Evolutionary conservation across 2,888 invertebrate genomes (phyloP).

Genomic region (Aphodius sticticus): DNA sequence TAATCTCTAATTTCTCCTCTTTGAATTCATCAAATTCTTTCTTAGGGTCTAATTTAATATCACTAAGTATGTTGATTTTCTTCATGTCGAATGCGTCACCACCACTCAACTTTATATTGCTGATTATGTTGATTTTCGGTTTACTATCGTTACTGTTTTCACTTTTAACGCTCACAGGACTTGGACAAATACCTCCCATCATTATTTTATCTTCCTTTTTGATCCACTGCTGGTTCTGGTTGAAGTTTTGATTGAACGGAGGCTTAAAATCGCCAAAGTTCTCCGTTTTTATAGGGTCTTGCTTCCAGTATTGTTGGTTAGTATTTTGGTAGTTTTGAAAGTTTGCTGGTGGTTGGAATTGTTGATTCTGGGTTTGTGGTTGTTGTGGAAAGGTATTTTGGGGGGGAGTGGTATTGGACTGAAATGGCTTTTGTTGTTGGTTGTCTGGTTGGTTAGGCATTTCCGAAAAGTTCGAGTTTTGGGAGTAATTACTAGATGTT

Average conservation of each 20-base stretch:
- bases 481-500: slow-evolving; percentile 26
- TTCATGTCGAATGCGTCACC: slow-evolving; percentile 48
- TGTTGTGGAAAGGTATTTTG: slow-evolving; percentile 22
- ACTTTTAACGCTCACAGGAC: slow-evolving; percentile 51
- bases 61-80: slow-evolving; percentile 58
- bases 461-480: slow-evolving; percentile 18
- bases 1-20: slow-evolving; percentile 41
- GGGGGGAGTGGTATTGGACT: neutral
- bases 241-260: slow-evolving; percentile 48
- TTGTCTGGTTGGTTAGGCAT: neutral
- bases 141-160: slow-evolving; percentile 53
- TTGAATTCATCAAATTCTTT: slow-evolving; percentile 62
- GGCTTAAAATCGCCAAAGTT: slow-evolving; percentile 44
- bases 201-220: slow-evolving; percentile 52
- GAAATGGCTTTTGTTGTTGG: neutral
- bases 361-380: slow-evolving; percentile 36
- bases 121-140: slow-evolving; percentile 60
- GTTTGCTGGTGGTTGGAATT: slow-evolving; percentile 32
- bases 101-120: slow-evolving; percentile 58
- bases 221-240: slow-evolving; percentile 51
- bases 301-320: slow-evolving; percentile 42
- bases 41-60: slow-evolving; percentile 58
- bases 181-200: slow-evolving; percentile 41
- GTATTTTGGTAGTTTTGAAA: slow-evolving; percentile 35
- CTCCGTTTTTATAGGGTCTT: slow-evolving; percentile 26